Percentiles rank a stretch among this genome's conserved stretches.
These are phyloP conservation scores for Ceratitis capitata DNA, from an alignment of 1,140 invertebrate species.

Conservation along the genomic window DNA sequence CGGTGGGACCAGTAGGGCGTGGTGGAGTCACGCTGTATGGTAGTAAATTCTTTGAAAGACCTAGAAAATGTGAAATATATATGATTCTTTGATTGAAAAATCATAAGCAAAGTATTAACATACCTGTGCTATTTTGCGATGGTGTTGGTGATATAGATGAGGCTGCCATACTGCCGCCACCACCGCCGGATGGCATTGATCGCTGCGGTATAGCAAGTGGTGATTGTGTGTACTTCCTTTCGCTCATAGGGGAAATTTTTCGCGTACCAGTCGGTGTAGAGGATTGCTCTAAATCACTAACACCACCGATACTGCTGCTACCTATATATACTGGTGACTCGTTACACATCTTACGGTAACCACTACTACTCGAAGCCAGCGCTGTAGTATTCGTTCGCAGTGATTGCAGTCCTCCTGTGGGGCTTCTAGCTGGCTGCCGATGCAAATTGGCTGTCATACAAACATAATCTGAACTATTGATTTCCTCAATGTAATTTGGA, in stretches of 20 bases:
- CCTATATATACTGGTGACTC: background rate
- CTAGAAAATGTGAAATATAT: constrained; percentile 30
- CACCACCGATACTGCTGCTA: constrained; percentile 17
- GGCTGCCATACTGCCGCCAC: background rate
- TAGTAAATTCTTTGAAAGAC: constrained; percentile 74
- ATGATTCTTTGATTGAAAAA: background rate
- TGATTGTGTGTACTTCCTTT: constrained; percentile 41
- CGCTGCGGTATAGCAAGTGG: constrained; percentile 39
- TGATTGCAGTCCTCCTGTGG: constrained; percentile 35
- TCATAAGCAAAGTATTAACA: background rate
- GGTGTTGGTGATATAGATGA: constrained; percentile 62
- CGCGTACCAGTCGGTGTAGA: constrained; percentile 29
- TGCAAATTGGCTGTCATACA: constrained; percentile 74
- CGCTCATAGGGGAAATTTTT: constrained; percentile 41
- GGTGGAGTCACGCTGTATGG: constrained; percentile 90
- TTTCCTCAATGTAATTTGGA: constrained; percentile 69
- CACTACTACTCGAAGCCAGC: constrained; percentile 11
- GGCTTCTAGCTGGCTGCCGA: constrained; percentile 38
- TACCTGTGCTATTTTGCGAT: constrained; percentile 62
- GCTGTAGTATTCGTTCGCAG: constrained; percentile 41
- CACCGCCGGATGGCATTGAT: background rate
- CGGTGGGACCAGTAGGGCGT: constrained; percentile 83
- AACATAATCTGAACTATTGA: constrained; percentile 76
- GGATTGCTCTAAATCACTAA: background rate
- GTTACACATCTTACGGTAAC: background rate